Evolutionary conservation across 2,797 vertebrate species (phyloP).

Genomic region (Myotis vivesi): DNA sequence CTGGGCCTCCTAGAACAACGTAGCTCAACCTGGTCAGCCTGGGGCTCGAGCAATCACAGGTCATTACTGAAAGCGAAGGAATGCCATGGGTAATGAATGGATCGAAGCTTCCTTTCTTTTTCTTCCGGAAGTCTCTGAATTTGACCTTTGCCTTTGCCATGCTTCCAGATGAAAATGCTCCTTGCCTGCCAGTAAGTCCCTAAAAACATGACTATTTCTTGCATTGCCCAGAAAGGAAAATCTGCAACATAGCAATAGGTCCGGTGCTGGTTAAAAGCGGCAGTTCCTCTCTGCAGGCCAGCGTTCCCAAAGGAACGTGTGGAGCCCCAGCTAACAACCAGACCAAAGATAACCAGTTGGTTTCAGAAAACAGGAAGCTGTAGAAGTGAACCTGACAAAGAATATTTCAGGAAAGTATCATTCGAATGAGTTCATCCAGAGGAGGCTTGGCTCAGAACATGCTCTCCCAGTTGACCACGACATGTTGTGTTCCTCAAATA

Average conservation of each 20-base stretch:
- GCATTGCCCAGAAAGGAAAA: background rate
- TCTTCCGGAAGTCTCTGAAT: background rate
- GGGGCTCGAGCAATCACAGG: background rate
- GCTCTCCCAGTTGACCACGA: background rate
- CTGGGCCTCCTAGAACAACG: background rate
- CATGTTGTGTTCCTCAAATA: conserved; percentile 58
- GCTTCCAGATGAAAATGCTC: background rate
- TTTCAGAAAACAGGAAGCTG: background rate
- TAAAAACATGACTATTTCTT: background rate
- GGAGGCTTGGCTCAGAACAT: background rate
- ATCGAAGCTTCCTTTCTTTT: background rate
- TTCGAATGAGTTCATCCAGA: background rate
- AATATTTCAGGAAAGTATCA: conserved; percentile 3
- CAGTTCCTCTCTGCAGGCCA: accelerated
- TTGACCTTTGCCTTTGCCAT: background rate
- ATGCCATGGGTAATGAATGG: accelerated
- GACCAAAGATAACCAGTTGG: background rate
- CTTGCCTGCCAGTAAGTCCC: background rate
- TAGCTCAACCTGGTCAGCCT: background rate
- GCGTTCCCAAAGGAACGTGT: background rate
- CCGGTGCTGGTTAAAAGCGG: background rate
- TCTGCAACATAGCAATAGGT: background rate
- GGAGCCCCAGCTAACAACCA: background rate
- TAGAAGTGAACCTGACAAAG: background rate
- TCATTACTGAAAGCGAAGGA: background rate